These are phyloP conservation scores for Melanargia galathea DNA, from an alignment of 2,888 invertebrate genomes.

Conservation along the genomic window DNA sequence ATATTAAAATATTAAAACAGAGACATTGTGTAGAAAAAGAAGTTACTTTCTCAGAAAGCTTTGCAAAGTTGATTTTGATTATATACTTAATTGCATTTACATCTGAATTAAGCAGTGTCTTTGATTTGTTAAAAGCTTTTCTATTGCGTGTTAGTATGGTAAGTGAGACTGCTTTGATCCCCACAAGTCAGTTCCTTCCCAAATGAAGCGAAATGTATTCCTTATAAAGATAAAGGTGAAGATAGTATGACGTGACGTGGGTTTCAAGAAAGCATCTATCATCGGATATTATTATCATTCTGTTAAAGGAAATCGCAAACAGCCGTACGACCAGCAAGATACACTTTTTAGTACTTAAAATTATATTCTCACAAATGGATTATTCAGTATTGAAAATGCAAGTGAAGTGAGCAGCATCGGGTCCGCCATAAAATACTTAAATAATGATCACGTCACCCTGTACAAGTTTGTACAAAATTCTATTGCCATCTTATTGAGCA, in stretches of 20 bases:
- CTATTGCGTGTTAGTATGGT: background rate
- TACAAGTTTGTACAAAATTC: too few species aligned
- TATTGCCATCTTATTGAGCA: too few species aligned
- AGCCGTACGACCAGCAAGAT: too few species aligned
- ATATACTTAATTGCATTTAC: background rate
- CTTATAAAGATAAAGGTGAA: conserved; percentile 28
- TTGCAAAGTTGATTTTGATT: background rate
- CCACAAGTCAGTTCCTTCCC: conserved; percentile 3
- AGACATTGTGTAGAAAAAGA: too few species aligned
- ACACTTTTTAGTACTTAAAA: too few species aligned
- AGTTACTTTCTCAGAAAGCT: background rate
- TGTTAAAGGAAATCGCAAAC: conserved; percentile 31
- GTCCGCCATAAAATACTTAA: too few species aligned
- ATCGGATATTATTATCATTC: conserved; percentile 68
- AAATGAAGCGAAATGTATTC: conserved; percentile 37
- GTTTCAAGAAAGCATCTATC: conserved; percentile 49
- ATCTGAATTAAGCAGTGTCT: background rate
- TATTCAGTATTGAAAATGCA: too few species aligned
- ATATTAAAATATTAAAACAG: too few species aligned
- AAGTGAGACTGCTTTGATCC: conserved; percentile 18
- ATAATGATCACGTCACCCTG: too few species aligned
- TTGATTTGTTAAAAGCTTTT: conserved; percentile 4
- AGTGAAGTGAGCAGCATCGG: too few species aligned
- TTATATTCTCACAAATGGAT: too few species aligned
- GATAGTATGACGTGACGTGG: conserved; percentile 56